phyloP scores from a whole-genome alignment of 2,888 invertebrate species.

The Nycteola revayana region DNA sequence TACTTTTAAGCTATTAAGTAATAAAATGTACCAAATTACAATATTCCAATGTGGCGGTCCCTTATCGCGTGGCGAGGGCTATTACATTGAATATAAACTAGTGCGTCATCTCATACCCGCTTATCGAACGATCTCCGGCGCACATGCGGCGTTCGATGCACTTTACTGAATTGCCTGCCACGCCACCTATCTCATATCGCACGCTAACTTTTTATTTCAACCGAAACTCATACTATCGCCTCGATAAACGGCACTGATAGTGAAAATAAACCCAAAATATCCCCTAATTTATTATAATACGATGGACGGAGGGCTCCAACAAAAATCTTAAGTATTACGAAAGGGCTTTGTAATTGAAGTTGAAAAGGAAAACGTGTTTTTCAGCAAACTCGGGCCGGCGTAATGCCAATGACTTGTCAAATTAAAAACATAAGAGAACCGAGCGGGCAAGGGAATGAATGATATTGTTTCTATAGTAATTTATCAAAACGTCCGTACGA shows the following conservation, averaged over 20 bases:
- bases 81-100: constrained; percentile 40
- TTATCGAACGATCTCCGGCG: constrained; percentile 41
- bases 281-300: constrained; percentile 20
- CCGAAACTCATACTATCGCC: constrained; percentile 25
- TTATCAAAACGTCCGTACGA: constrained; percentile 67
- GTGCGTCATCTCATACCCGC: constrained; percentile 48
- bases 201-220: constrained; percentile 34
- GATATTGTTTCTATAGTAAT: constrained; percentile 69
- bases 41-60: too few relatives aligned
- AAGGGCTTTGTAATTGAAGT: constrained; percentile 40
- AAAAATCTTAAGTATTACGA: constrained; percentile 36
- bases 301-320: constrained; percentile 17
- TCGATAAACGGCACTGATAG: constrained; percentile 26
- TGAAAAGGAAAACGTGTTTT: constrained; percentile 55
- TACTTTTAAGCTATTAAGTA: too few relatives aligned
- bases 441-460: constrained; percentile 52
- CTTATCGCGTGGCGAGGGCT: constrained; percentile 36
- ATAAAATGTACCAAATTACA: too few relatives aligned
- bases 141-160: constrained; percentile 52
- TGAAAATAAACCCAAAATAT: constrained; percentile 24
- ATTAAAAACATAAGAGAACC: constrained; percentile 59
- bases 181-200: constrained; percentile 33
- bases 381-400: constrained; percentile 36
- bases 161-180: constrained; percentile 39
- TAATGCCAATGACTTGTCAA: constrained; percentile 62